Evolutionary conservation across 2,113 vertebrate species (phyloP).

Genomic region (Hucho hucho): DNA sequence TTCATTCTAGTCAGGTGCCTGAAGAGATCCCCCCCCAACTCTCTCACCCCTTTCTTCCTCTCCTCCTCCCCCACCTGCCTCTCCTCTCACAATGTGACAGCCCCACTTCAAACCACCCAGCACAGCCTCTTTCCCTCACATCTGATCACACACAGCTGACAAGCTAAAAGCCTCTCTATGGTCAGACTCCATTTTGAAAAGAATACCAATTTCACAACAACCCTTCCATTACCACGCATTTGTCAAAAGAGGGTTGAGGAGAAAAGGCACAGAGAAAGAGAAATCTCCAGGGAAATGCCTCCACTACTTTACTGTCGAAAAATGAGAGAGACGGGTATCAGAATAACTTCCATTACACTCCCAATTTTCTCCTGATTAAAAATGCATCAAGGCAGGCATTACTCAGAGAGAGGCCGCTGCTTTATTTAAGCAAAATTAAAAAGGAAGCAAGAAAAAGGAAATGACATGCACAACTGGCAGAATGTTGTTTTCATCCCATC

Average conservation of each 20-base stretch:
- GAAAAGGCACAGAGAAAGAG: background rate
- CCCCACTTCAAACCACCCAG: constrained; percentile 63
- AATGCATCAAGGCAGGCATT: constrained; percentile 61
- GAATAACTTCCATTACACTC: constrained; percentile 63
- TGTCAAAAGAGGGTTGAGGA: constrained; percentile 53
- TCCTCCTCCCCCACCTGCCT: constrained; percentile 11
- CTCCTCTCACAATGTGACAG: constrained; percentile 52
- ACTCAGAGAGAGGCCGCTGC: constrained; percentile 47
- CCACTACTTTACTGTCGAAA: constrained; percentile 50
- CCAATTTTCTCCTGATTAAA: constrained; percentile 62
- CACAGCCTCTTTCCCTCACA: constrained; percentile 45
- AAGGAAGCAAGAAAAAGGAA: constrained; percentile 31
- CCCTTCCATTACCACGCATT: constrained; percentile 64
- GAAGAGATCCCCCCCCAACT: constrained; percentile 33
- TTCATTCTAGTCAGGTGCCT: constrained; percentile 65
- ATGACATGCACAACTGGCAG: constrained; percentile 35
- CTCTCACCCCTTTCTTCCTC: constrained; percentile 14
- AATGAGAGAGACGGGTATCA: constrained; percentile 57
- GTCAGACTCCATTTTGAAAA: constrained; percentile 66
- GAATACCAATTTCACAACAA: constrained; percentile 69
- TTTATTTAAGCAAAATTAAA: constrained; percentile 21
- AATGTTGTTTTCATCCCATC: constrained; percentile 44
- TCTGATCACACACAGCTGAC: constrained; percentile 58
- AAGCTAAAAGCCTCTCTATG: constrained; percentile 63
- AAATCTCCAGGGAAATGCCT: constrained; percentile 68